Percentiles rank a stretch among this genome's conserved stretches.
phyloP scores from a whole-genome alignment of 1,140 invertebrate genomes.

The Diprion similis region DNA sequence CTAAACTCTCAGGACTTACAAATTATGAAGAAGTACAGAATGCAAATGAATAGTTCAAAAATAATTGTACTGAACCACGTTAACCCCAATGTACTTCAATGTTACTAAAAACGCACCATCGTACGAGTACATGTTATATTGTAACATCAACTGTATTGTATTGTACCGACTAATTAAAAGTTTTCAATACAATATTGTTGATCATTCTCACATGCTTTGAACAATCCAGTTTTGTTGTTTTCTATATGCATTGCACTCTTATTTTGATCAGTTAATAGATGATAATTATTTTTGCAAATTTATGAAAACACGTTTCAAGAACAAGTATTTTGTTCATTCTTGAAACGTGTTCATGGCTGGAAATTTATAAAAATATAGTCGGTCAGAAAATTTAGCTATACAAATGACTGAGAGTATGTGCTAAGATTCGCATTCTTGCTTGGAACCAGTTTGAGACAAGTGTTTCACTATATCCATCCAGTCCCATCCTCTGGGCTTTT shows the following conservation, averaged over 20 bases:
- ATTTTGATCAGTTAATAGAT: too few relatives aligned
- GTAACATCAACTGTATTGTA: too few relatives aligned
- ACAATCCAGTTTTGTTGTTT: too few relatives aligned
- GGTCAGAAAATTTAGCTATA: constrained; percentile 42
- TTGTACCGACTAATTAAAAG: too few relatives aligned
- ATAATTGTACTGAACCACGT: neutral
- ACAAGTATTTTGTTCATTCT: constrained; percentile 14
- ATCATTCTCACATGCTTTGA: too few relatives aligned
- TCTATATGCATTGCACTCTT: too few relatives aligned
- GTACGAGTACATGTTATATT: too few relatives aligned
- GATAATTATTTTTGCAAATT: constrained; percentile 41
- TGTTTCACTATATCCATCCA: constrained; percentile 97
- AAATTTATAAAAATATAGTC: constrained; percentile 34
- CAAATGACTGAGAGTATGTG: constrained; percentile 26
- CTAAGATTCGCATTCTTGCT: constrained; percentile 57
- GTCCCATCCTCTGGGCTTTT: constrained; percentile 87
- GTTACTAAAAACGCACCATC: too few relatives aligned
- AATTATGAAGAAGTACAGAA: neutral
- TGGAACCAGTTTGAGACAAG: constrained; percentile 83
- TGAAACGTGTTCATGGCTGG: constrained; percentile 8
- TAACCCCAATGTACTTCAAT: too few relatives aligned
- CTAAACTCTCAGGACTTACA: neutral
- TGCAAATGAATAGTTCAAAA: neutral
- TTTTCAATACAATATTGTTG: too few relatives aligned
- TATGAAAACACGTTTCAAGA: constrained; percentile 44